Evolutionary conservation across 2,113 vertebrate genomes (phyloP).

Genomic region (Gnathonemus longibarbis): DNA sequence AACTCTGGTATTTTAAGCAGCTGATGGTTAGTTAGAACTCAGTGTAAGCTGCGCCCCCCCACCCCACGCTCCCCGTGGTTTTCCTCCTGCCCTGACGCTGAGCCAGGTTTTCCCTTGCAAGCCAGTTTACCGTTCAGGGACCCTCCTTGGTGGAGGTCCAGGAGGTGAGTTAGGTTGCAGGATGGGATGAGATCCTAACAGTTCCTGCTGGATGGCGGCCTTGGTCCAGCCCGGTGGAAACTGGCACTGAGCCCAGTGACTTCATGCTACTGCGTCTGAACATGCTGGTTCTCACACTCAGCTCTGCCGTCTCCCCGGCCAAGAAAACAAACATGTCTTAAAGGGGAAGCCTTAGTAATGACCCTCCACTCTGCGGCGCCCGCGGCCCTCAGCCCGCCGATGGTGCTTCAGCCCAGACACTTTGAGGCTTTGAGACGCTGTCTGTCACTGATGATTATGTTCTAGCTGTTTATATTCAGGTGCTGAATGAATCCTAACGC

Average conservation of each 20-base stretch:
- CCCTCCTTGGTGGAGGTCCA: neutral
- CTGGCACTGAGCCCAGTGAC: constrained; percentile 67
- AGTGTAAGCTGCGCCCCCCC: neutral
- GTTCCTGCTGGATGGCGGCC: constrained; percentile 63
- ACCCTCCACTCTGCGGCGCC: neutral
- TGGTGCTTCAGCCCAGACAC: neutral
- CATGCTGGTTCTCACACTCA: constrained; percentile 33
- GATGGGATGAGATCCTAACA: constrained; percentile 35
- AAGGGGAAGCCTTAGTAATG: constrained; percentile 29
- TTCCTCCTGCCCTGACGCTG: neutral
- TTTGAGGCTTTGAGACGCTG: too few relatives aligned
- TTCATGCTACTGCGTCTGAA: constrained; percentile 54
- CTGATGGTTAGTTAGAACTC: neutral
- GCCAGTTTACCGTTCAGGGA: neutral
- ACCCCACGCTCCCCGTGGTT: too few relatives aligned
- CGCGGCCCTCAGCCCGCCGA: neutral
- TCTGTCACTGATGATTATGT: neutral
- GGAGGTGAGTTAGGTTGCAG: neutral
- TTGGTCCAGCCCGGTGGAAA: constrained; percentile 66
- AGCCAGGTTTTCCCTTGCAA: neutral
- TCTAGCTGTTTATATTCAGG: neutral
- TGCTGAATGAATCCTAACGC: neutral
- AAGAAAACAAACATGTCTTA: constrained; percentile 23
- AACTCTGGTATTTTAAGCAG: neutral
- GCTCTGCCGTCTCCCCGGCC: constrained; percentile 15